Conservation (phyloP, 2,797 vertebrate species). For the Galaxias olidus region DNA sequence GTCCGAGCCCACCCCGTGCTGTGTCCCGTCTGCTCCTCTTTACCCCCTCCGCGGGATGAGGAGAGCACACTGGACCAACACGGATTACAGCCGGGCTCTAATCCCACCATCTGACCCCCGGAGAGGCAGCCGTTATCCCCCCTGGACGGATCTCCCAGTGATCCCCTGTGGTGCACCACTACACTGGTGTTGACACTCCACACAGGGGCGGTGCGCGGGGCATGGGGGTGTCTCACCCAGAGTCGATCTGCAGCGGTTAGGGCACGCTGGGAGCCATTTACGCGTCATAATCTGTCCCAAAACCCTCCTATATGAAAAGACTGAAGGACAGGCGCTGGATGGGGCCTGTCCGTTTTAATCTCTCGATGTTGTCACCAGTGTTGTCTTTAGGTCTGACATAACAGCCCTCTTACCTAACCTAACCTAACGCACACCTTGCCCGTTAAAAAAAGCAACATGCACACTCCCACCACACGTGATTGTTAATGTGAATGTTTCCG, state of each 20-base stretch:
- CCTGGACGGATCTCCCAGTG: slow-evolving; percentile 18
- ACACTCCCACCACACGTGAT: neutral
- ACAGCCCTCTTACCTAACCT: slow-evolving; percentile 29
- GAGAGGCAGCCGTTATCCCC: slow-evolving; percentile 40
- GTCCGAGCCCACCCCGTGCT: no score
- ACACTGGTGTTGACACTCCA: slow-evolving; percentile 4
- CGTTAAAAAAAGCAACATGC: neutral
- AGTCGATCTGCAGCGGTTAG: no score
- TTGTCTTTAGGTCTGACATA: slow-evolving; percentile 35
- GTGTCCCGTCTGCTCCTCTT: slow-evolving; percentile 34
- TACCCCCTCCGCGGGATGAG: slow-evolving; percentile 51
- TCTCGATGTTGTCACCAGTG: slow-evolving; percentile 24
- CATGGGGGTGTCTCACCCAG: no score
- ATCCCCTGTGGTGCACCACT: slow-evolving; percentile 44
- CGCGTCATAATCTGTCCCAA: slow-evolving; percentile 36
- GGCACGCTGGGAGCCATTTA: no score
- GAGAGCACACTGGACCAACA: slow-evolving; percentile 32
- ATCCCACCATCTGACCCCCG: slow-evolving; percentile 66
- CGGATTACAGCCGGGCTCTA: slow-evolving; percentile 54
- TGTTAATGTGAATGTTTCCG: neutral
- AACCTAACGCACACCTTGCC: slow-evolving; percentile 6
- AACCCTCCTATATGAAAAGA: slow-evolving; percentile 30
- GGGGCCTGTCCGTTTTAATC: slow-evolving; percentile 6
- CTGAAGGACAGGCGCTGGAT: slow-evolving; percentile 26
- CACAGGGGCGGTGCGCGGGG: neutral